Evolutionary conservation across 2,797 vertebrate species (phyloP), one percentile per base, ranked within the genome.

Genomic region (Eidolon dupreanum): DNA sequence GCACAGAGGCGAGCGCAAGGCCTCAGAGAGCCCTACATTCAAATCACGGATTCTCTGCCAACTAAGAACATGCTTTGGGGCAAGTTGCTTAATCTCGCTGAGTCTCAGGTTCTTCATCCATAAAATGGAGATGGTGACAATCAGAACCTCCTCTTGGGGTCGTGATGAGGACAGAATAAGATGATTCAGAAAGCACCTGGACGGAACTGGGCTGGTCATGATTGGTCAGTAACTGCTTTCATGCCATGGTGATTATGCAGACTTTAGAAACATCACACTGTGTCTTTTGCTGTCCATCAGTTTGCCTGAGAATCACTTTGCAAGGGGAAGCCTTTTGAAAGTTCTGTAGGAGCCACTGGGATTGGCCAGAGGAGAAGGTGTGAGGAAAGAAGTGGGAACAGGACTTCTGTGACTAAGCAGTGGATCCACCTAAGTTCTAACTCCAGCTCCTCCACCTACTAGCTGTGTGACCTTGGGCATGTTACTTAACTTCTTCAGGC

Each of bases 191-290:
- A 31, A 4, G 53, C 63, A n/a, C 57, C 71, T 26, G 24, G 92
- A 59, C 1, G 1, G 77, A 89, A 3, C 5, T 2, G 12, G 65
- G 70, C 63, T 19, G 0, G 6, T 51, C 0, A 19, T 0, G 2
- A 26, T 26, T 3, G 2, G 59, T 6, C 70, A n/a, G 12, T 8
- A 4, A 12, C 0, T 5, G 16, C 59, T 31, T 61, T 57, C 4
- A 43, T 31, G 31, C n/a, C 6, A 0, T 0, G 28, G 49, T 12
- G 22, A 6, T 15, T 24, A 19, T 0, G 17, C 0, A 63, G 78
- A 92, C 6, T 24, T 16, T 13, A 49, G 83, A 31, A 65, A 28
- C 6, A 22, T 57, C 36, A 5, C 49, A 8, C 38, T 20, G 9
- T 16, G 9, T 10, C 36, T 28, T 28, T 4, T 7, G 28, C 9